These are phyloP conservation scores for Palaemon carinicauda DNA, from an alignment of 1,140 invertebrate species.

Conservation along the genomic window DNA sequence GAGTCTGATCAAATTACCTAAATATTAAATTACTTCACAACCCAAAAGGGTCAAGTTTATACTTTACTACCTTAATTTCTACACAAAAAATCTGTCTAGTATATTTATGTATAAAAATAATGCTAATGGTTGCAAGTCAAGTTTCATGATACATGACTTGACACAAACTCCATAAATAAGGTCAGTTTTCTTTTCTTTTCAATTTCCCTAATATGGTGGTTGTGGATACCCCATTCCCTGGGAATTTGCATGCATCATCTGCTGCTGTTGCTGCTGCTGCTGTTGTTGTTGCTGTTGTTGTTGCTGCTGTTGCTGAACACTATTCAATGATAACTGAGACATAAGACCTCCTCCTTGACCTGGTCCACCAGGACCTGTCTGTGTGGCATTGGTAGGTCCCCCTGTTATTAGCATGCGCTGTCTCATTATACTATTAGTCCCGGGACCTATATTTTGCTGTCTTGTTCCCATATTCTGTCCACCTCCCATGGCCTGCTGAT, in stretches of 20 bases:
- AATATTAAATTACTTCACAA: too few relatives aligned
- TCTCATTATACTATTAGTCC: constrained; percentile 42
- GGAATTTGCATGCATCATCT: constrained; percentile 66
- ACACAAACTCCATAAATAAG: too few relatives aligned
- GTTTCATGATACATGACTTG: background rate
- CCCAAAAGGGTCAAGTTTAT: too few relatives aligned
- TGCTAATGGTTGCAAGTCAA: background rate
- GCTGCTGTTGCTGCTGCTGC: constrained; percentile 65
- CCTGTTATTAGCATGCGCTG: constrained; percentile 66
- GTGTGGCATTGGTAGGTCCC: constrained; percentile 62
- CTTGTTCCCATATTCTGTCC: constrained; percentile 22
- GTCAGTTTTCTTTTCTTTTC: background rate
- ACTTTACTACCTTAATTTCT: too few relatives aligned
- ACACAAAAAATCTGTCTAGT: too few relatives aligned
- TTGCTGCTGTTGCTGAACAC: constrained; percentile 65
- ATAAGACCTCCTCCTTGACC: constrained; percentile 64
- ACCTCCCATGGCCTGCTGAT: background rate
- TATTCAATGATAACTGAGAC: constrained; percentile 65
- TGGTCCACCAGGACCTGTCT: constrained; percentile 68
- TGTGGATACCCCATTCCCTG: constrained; percentile 68
- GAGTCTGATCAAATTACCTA: too few relatives aligned
- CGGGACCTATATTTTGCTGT: constrained; percentile 15
- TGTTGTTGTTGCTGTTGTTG: constrained; percentile 63
- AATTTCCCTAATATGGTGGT: constrained; percentile 46
- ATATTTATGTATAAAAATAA: background rate